phyloP scores from a whole-genome alignment of 2,888 invertebrate genomes.

The Eilema depressum region DNA sequence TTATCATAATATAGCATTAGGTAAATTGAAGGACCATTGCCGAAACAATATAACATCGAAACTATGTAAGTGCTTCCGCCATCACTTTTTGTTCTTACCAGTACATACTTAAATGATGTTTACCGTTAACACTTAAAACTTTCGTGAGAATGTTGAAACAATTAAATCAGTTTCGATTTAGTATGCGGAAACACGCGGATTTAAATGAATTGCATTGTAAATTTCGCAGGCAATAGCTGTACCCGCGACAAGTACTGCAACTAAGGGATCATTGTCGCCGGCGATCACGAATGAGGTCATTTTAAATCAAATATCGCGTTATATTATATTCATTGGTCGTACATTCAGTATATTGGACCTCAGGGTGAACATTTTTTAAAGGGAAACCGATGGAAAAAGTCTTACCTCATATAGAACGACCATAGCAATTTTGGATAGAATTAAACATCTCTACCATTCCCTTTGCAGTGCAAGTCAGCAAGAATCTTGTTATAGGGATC shows the following conservation, averaged over 20 bases:
- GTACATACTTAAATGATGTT: conserved; percentile 55
- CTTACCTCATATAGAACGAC: too few relatives aligned
- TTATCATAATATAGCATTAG: background rate
- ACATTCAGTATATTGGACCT: too few relatives aligned
- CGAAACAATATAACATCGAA: conserved; percentile 63
- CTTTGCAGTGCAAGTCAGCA: too few relatives aligned
- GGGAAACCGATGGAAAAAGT: too few relatives aligned
- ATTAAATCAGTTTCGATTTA: conserved; percentile 54
- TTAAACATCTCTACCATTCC: too few relatives aligned
- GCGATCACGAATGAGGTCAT: conserved; percentile 11
- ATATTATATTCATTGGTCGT: background rate
- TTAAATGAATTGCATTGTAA: conserved; percentile 55
- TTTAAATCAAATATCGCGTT: background rate
- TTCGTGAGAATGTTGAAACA: conserved; percentile 63
- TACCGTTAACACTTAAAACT: conserved; percentile 65
- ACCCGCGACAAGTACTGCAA: conserved; percentile 18
- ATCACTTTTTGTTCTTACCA: conserved; percentile 60
- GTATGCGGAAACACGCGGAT: conserved; percentile 48
- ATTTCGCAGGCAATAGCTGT: conserved; percentile 35
- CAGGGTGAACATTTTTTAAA: too few relatives aligned
- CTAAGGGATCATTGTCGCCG: conserved; percentile 37
- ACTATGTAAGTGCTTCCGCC: conserved; percentile 61
- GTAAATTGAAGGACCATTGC: conserved; percentile 53
- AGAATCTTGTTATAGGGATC: too few relatives aligned
- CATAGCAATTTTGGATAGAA: too few relatives aligned